Evolutionary conservation across 1,140 invertebrate species (phyloP), one percentile per base, ranked within the genome.

Genomic region (Diprion similis): DNA sequence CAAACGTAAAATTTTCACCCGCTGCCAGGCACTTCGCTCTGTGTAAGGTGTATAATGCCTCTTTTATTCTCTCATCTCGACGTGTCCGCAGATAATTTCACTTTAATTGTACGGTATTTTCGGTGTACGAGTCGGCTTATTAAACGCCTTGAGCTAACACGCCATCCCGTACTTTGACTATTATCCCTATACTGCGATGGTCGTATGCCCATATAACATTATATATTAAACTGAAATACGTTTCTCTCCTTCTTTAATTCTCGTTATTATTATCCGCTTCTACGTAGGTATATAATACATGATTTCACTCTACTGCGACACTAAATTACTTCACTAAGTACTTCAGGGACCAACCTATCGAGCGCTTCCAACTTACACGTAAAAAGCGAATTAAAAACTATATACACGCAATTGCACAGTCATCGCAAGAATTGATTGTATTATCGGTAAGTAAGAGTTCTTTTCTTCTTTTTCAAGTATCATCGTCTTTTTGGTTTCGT

Each of bases 51-150:
- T 37, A 37, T 2, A 37, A 37, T 6, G 24, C 24, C 24, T 1
- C 24, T 37, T 37, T 17, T 15, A 15, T 59, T 59, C 67, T 68
- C 67, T 68, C 67, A 68, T 68, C 45, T 18, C 13, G 19, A 45
- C 67, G 67, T 18, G 18, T 45, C 3, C 18, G 73, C 76, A 78
- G 80, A 82, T 85, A 86, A 84, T 82, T 85, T 79, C 81, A 68
- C 80, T 86, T 85, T 85, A 86, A 86, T 86, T 84, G 83, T 82
- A 81, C 77, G 79, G 84, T 84, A 85, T 84, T 86, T 82, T 79
- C 79, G 77, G 73, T 78, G 76, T 78, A 77, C 74, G 71, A 80
- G 77, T 71, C 74, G 80, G 80, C 79, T 82, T 83, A 86, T 85
- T 85, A 84, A 84, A 82, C 80, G 80, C 77, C 77, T 83, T 78